phyloP scores from a whole-genome alignment of 2,888 invertebrate species.

The Patella caerulea region DNA sequence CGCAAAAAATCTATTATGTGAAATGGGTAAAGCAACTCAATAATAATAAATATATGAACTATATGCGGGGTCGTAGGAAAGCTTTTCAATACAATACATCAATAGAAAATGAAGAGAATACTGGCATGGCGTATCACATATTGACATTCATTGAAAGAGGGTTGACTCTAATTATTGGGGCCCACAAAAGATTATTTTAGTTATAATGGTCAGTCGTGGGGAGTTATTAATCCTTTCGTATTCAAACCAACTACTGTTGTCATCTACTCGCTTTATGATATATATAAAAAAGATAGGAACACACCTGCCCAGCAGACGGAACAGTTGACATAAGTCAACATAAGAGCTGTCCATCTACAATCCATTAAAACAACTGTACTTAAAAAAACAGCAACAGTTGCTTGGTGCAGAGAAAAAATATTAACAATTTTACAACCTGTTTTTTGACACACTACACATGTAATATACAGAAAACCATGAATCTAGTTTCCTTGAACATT shows the following conservation, averaged over 20 bases:
- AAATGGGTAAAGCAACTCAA: too few relatives aligned
- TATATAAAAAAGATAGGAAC: too few relatives aligned
- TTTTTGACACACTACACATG: background rate
- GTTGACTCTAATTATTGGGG: background rate
- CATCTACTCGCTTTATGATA: background rate
- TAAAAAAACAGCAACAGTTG: conserved; percentile 9
- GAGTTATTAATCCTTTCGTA: background rate
- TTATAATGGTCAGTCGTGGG: background rate
- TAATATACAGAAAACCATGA: too few relatives aligned
- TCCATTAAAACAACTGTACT: conserved; percentile 25
- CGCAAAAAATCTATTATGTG: too few relatives aligned
- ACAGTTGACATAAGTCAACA: conserved; percentile 19
- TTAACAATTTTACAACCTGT: background rate
- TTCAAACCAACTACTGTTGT: background rate
- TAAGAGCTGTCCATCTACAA: conserved; percentile 35
- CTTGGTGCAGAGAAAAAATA: background rate
- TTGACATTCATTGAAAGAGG: background rate
- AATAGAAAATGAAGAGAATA: background rate
- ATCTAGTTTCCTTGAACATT: too few relatives aligned
- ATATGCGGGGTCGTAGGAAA: too few relatives aligned
- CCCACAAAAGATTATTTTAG: background rate
- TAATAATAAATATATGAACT: too few relatives aligned
- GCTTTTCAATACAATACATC: background rate
- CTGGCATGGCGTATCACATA: background rate
- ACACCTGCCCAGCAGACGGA: too few relatives aligned